Conservation (phyloP, 64 coral and sea anemone species). For the Montipora sp. region DNA sequence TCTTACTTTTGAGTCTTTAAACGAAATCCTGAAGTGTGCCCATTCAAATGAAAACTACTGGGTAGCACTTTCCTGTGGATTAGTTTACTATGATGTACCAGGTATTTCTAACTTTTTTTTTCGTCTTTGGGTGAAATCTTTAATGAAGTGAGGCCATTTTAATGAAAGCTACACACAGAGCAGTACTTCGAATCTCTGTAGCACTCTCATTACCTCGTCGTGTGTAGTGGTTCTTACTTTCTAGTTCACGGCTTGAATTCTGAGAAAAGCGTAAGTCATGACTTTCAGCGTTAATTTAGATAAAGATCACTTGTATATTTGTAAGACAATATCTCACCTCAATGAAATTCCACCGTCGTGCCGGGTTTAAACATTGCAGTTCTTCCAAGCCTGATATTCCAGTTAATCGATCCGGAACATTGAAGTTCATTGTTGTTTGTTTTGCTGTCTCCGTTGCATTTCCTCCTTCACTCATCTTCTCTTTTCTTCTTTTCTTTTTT, state of each 20-base stretch:
- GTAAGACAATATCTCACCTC: constrained; percentile 52
- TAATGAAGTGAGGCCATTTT: too few species aligned
- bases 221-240: too few species aligned
- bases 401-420: constrained; percentile 91
- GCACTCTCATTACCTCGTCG: too few species aligned
- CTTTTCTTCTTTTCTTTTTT: constrained; percentile 53
- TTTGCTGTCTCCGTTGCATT: neutral
- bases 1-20: neutral
- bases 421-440: constrained; percentile 33
- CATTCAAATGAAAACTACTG: neutral
- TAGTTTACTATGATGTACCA: neutral
- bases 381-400: constrained; percentile 84
- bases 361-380: constrained; percentile 67
- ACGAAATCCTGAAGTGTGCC: neutral
- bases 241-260: too few species aligned
- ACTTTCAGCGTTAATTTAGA: too few species aligned
- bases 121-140: too few species aligned
- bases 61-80: neutral
- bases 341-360: constrained; percentile 94
- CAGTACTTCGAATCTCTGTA: too few species aligned
- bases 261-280: too few species aligned
- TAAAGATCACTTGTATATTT: too few species aligned
- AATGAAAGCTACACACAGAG: too few species aligned
- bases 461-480: constrained; percentile 13
- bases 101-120: too few species aligned